A percentile compares a stretch with the other conserved stretches of the same genome.
Evolutionary conservation across 2,888 invertebrate genomes (phyloP).

Genomic region (Drosophila neotestacea): DNA sequence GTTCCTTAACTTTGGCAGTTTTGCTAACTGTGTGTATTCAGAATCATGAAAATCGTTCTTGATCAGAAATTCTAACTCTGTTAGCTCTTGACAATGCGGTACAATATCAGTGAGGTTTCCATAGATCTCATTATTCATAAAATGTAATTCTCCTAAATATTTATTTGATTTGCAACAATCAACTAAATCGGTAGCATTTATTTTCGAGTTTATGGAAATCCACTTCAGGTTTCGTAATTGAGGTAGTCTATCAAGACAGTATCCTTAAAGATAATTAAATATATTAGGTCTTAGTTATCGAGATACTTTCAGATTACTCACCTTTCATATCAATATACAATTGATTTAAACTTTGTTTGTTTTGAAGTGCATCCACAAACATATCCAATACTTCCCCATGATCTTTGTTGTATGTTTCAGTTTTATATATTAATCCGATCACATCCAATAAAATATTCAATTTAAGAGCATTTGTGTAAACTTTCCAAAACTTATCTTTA

Average conservation of each 20-base stretch:
- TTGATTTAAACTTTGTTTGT: neutral
- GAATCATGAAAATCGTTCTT: neutral
- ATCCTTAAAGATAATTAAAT: neutral
- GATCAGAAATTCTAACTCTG: neutral
- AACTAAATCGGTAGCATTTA: neutral
- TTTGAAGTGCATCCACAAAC: neutral
- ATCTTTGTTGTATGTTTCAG: neutral
- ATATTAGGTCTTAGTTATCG: neutral
- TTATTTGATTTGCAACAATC: constrained; percentile 1
- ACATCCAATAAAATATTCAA: neutral
- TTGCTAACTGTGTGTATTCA: neutral
- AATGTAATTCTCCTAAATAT: neutral
- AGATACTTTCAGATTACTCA: neutral
- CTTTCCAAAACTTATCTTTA: neutral
- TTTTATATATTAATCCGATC: neutral
- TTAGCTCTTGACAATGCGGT: neutral
- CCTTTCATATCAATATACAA: neutral
- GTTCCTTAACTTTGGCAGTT: neutral
- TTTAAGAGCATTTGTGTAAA: neutral
- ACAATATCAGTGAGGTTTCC: neutral
- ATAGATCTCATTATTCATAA: neutral
- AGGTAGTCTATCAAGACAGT: neutral
- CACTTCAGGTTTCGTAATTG: neutral
- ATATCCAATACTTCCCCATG: neutral
- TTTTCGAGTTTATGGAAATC: neutral